These are phyloP conservation scores for Ptychobarbus kaznakovi DNA, from an alignment of 2,797 vertebrate species.

Conservation along the genomic window DNA sequence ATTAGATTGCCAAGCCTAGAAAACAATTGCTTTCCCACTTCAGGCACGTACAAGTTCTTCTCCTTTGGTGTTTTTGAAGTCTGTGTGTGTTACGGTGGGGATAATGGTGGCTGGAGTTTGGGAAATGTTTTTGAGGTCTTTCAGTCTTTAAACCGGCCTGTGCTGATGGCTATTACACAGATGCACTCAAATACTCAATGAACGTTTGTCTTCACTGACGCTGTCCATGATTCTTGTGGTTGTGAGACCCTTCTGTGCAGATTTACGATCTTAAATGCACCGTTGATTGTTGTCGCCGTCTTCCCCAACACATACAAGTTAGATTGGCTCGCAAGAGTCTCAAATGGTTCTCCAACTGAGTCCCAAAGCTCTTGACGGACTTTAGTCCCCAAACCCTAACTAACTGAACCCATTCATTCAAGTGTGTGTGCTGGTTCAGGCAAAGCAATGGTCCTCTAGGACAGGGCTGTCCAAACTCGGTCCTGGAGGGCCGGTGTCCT, in stretches of 20 bases:
- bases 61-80: background rate
- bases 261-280: background rate
- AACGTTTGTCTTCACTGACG: background rate
- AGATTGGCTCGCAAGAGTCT: background rate
- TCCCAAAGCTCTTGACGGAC: background rate
- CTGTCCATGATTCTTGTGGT: background rate
- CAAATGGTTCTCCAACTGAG: background rate
- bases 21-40: background rate
- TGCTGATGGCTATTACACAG: background rate
- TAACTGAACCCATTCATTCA: background rate
- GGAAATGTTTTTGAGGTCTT: background rate
- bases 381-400: background rate
- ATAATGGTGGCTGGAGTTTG: background rate
- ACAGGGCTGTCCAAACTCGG: too few relatives aligned
- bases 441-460: background rate
- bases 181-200: background rate
- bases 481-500: too few relatives aligned
- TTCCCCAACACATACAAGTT: background rate
- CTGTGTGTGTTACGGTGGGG: background rate
- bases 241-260: background rate
- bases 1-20: background rate
- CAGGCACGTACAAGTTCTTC: background rate
- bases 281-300: background rate
- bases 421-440: background rate
- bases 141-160: background rate